These are phyloP conservation scores for Sturnira hondurensis DNA, from an alignment of 2,113 vertebrate genomes.

Conservation along the genomic window DNA sequence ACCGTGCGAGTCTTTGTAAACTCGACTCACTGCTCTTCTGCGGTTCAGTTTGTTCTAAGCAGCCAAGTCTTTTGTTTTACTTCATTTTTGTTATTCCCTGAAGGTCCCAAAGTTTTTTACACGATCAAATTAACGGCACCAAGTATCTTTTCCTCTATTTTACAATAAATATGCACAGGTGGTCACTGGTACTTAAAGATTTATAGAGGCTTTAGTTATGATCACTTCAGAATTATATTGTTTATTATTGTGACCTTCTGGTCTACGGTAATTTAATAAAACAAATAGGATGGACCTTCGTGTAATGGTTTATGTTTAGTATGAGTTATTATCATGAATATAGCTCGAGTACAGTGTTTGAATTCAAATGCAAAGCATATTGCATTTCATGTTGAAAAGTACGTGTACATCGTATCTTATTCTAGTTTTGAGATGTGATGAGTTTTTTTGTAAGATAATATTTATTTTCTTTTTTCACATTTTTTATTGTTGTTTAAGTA, in stretches of 20 bases:
- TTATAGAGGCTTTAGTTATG: background rate
- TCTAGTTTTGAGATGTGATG: slow-evolving; percentile 11
- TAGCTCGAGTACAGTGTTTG: background rate
- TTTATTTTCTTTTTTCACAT: background rate
- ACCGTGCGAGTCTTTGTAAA: background rate
- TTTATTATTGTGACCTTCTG: background rate
- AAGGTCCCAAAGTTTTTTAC: background rate
- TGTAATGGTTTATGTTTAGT: background rate
- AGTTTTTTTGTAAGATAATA: background rate
- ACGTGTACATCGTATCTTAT: background rate
- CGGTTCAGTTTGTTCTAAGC: too few species aligned
- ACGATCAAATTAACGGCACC: background rate
- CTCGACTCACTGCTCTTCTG: too few species aligned
- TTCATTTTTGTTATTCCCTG: background rate
- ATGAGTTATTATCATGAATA: background rate
- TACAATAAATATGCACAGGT: background rate
- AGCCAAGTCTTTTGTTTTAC: background rate
- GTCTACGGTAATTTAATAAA: background rate
- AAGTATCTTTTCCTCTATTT: background rate
- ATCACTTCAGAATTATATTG: background rate
- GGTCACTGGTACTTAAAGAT: background rate
- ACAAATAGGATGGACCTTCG: background rate
- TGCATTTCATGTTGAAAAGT: background rate
- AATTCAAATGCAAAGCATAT: background rate
- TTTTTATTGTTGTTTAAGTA: too few species aligned